Percentiles rank a stretch among this genome's conserved stretches.
Evolutionary conservation across 1,140 invertebrate genomes (phyloP).

Genomic region (Plutomurus gul): DNA sequence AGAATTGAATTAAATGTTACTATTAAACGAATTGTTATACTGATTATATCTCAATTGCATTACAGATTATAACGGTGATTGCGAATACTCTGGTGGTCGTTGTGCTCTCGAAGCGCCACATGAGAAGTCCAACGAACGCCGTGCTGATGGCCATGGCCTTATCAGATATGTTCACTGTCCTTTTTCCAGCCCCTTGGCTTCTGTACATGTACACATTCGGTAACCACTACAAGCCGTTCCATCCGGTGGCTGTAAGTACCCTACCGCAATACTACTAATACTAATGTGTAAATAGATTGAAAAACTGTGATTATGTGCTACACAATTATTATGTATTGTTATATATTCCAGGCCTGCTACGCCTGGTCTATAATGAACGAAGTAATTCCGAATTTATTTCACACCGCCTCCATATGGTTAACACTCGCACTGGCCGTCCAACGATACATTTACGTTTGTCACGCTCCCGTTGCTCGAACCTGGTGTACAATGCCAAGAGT

Average conservation of each 20-base stretch:
- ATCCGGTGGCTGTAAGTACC: constrained; percentile 69
- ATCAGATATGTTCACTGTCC: constrained; percentile 87
- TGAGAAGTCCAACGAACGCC: constrained; percentile 71
- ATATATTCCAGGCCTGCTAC: no score
- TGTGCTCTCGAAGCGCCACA: constrained; percentile 66
- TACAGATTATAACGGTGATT: constrained; percentile 86
- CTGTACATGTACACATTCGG: constrained; percentile 90
- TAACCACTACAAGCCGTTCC: constrained; percentile 77
- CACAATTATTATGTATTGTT: no score
- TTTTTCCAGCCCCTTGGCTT: constrained; percentile 83
- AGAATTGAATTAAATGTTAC: no score
- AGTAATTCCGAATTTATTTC: constrained; percentile 79
- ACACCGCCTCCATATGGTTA: constrained; percentile 90
- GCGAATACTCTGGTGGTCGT: constrained; percentile 82
- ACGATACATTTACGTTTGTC: constrained; percentile 89
- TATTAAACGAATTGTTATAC: no score
- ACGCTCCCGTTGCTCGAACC: constrained; percentile 77
- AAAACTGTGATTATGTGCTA: no score
- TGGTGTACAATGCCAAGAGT: constrained; percentile 87
- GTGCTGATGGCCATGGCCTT: constrained; percentile 83
- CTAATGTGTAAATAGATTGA: no score
- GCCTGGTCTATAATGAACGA: constrained; percentile 77
- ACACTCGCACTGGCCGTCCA: constrained; percentile 85
- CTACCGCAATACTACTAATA: no score
- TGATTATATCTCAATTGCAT: no score